Evolutionary conservation across 2,797 vertebrate genomes (phyloP), one percentile per base, ranked within the genome.

Genomic region (Gymnocypris eckloni): DNA sequence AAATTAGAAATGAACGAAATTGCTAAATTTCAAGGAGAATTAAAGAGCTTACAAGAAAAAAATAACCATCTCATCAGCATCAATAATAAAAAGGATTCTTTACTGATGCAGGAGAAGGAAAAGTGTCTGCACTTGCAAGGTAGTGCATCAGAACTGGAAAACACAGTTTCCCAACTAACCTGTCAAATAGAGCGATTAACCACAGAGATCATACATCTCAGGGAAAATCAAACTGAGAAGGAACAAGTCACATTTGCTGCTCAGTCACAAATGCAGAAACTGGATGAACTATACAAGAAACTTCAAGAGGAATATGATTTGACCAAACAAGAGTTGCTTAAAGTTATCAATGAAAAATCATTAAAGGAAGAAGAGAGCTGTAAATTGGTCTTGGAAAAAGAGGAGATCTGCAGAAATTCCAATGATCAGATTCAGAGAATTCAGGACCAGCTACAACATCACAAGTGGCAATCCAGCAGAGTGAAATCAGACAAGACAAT

Each of bases 401-500:
- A 94, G 0, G 92, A 93, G 25, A 90, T 96, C 83, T 67, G 86
- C 54, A 92, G 76, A 86, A 88, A 85, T 2, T 91, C 90, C 66
- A 90, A 87, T 45, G 88, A 48, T 10, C 75, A 94, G 50, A 88
- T 93, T 39, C 86, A 92, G 37, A 89, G 91, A 41, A 92, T 93
- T 78, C 89, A 94, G 81, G 92, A 93, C 88, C 91, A 95, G 67
- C 87, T 96, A 48, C 90, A 22, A 87, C 88, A 94, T 87, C 88
- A 94, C 89, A 93, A 94, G 92, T 95, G 93, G 86, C 90, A 94
- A 88, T 93, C 94, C 92, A 90, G 88, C 90, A 94, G 95, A 83
- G 91, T 88, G 1, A 90, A 92, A 91, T 93, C 94, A 91, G 92
- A 92, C 88, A 89, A 94, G 94, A 91, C 91, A 92, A 93, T 91